Evolutionary conservation across 2,888 invertebrate genomes (phyloP), one percentile per base, ranked within the genome.

Genomic region (Cantharis rustica): DNA sequence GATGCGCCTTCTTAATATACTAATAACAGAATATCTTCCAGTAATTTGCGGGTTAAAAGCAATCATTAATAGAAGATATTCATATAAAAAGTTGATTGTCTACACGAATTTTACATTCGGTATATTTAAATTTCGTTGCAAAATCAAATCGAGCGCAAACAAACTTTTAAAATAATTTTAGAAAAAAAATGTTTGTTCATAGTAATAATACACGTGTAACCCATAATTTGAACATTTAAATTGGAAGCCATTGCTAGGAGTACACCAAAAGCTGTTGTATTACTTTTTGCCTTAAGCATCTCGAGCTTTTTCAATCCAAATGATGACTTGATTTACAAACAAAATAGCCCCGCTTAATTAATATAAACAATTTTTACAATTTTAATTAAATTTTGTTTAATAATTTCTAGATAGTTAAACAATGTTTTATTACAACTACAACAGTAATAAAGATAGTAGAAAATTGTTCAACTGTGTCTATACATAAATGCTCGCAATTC

Each of bases 171-270:
- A 47, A 47, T 47, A 47, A 47, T 47, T 47, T 47, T 7, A n/a
- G 47, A 47, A 47, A 47, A 26, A 47, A 47, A 47, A 47, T 47
- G n/a, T 47, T 47, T 47, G 47, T n/a, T 47, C 47, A n/a, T 47
- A n/a, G n/a, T 47, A 47, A 47, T 47, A 47, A 47, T n/a, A 47
- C n/a, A 47, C 47, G n/a, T 47, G n/a, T 47, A 47, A 66, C 64
- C 64, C 23, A 66, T 66, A 66, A 66, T 66, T 66, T 66, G 17
- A 66, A 20, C 64, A n/a, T 66, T 66, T 66, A 66, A 66, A 66
- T 20, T 11, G n/a, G 64, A 66, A 66, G 64, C 64, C 17, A 13
- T 66, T 66, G 64, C 64, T 20, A 13, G 13, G 23, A 66, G 23
- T 23, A 23, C 20, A 20, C 17, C 20, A 66, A 66, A 66, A 66